These are phyloP conservation scores for Cuniculus paca DNA, from an alignment of 2,797 vertebrate genomes.

Conservation along the genomic window DNA sequence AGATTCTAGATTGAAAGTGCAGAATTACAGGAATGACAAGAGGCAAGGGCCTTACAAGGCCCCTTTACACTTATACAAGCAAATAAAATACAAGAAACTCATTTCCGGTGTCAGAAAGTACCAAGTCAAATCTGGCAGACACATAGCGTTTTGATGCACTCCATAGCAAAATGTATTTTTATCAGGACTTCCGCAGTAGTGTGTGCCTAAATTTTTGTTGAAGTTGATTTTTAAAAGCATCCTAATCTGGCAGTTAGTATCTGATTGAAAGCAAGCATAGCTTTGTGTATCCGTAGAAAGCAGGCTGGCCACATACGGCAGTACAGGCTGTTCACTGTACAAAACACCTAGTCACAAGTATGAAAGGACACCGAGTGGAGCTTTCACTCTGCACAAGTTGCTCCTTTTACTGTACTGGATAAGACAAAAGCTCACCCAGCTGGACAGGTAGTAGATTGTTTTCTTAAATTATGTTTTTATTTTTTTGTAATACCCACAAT, in stretches of 20 bases:
- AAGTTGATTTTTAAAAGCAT: conserved; percentile 34
- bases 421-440: background rate
- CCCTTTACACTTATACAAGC: background rate
- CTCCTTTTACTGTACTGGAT: background rate
- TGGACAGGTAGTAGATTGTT: background rate
- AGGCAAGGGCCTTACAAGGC: background rate
- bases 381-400: background rate
- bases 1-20: conserved; percentile 27
- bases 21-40: conserved; percentile 43
- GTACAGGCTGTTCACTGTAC: background rate
- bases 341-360: background rate
- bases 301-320: background rate
- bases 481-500: conserved; percentile 12
- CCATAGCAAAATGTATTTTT: background rate
- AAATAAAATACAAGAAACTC: background rate
- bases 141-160: conserved; percentile 39
- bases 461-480: background rate
- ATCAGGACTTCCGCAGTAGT: conserved; percentile 24
- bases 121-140: conserved; percentile 49
- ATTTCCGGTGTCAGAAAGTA: background rate
- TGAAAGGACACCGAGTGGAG: background rate
- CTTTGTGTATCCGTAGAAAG: conserved; percentile 16
- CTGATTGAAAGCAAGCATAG: conserved; percentile 33
- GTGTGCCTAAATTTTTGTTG: conserved; percentile 8
- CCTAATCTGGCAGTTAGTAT: background rate